Percentiles rank a stretch among this genome's conserved stretches.
Evolutionary conservation across 2,113 vertebrate species (phyloP).

Genomic region (Crypturellus undulatus): DNA sequence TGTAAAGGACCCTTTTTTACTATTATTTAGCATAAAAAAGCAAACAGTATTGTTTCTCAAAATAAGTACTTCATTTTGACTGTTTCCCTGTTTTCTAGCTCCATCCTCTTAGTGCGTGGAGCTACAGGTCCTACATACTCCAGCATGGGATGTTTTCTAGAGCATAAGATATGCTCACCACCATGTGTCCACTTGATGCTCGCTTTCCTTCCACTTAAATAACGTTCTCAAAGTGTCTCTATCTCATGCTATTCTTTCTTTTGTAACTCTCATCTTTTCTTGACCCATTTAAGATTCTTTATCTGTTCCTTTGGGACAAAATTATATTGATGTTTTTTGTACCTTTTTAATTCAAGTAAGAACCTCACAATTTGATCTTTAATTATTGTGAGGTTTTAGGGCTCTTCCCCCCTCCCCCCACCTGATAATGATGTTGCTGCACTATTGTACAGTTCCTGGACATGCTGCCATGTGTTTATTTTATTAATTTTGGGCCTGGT

Average conservation of each 20-base stretch:
- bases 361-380: not conserved
- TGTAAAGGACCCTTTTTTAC: rapidly evolving
- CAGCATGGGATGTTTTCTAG: not conserved
- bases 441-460: not conserved
- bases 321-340: not conserved
- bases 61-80: rapidly evolving
- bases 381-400: not conserved
- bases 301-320: not conserved
- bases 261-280: not conserved
- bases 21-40: not conserved
- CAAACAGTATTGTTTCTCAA: not conserved
- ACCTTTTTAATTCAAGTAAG: not conserved
- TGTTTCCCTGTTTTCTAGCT: not conserved
- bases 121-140: not conserved
- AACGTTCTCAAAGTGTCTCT: not conserved
- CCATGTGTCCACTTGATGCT: not conserved
- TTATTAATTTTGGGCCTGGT: not conserved
- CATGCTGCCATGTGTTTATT: not conserved
- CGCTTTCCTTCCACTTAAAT: not conserved
- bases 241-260: not conserved
- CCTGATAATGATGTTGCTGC: not conserved
- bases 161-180: not conserved
- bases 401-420: not conserved
- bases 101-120: not conserved
- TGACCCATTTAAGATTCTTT: not conserved